phyloP scores from a whole-genome alignment of 2,113 vertebrate genomes.

The Myodes glareolus region DNA sequence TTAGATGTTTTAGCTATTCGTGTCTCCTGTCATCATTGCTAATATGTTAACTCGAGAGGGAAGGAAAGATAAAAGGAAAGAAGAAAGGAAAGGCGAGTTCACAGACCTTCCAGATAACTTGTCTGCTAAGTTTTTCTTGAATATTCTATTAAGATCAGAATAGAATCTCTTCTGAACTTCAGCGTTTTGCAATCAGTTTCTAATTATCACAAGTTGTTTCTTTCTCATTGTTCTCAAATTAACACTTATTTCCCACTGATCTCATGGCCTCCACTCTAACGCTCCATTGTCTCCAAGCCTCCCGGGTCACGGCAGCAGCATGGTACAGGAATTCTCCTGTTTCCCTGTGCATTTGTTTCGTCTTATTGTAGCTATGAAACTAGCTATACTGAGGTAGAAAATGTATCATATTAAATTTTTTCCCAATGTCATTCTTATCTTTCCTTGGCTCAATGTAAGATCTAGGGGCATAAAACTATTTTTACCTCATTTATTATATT shows the following conservation, averaged over 20 bases:
- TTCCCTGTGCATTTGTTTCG: background rate
- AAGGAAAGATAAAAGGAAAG: background rate
- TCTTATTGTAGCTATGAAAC: background rate
- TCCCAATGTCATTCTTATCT: background rate
- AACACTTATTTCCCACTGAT: background rate
- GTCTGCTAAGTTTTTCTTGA: constrained; percentile 22
- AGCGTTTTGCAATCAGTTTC: background rate
- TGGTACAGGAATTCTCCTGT: background rate
- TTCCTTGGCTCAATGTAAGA: background rate
- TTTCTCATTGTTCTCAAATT: background rate
- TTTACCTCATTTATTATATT: background rate
- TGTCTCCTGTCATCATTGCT: background rate
- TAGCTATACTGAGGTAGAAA: background rate
- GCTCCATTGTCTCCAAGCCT: background rate
- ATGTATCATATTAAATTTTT: background rate
- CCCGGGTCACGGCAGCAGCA: background rate
- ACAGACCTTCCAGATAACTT: background rate
- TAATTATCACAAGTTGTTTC: background rate
- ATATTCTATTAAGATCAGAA: constrained; percentile 24
- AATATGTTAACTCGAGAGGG: background rate
- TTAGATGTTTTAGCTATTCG: background rate
- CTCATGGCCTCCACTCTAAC: background rate
- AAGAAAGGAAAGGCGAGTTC: background rate
- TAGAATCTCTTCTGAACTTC: background rate
- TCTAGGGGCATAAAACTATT: background rate